A percentile compares a stretch with the other conserved stretches of the same genome.
phyloP scores from a whole-genome alignment of 1,140 invertebrate genomes.

The Leptopilina boulardi region DNA sequence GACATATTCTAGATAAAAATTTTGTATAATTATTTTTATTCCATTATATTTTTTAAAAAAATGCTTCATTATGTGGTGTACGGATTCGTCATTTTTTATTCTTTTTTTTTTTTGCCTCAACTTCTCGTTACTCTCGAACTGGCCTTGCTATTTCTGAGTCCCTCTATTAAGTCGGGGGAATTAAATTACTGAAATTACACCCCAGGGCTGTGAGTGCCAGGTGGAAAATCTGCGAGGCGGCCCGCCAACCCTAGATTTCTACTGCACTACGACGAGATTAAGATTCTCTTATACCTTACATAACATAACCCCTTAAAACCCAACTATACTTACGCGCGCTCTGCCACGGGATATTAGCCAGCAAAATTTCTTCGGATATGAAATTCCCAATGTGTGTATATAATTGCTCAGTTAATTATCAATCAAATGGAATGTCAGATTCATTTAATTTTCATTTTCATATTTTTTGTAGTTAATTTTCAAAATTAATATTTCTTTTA shows the following conservation, averaged over 20 bases:
- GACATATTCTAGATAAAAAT: neutral
- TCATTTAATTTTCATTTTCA: neutral
- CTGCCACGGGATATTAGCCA: constrained; percentile 53
- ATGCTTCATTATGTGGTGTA: neutral
- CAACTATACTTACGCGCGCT: constrained; percentile 41
- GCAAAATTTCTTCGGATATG: constrained; percentile 52
- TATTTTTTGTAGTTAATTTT: neutral
- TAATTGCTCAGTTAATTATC: constrained; percentile 15
- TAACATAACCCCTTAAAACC: constrained; percentile 53
- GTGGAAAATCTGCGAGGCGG: constrained; percentile 62
- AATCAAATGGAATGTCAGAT: neutral
- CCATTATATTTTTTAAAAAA: constrained; percentile 10
- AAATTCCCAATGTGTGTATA: constrained; percentile 41
- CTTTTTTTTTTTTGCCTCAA: neutral
- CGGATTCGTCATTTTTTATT: constrained; percentile 20
- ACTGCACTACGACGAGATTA: constrained; percentile 59
- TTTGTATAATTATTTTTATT: constrained; percentile 31
- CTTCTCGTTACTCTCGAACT: neutral
- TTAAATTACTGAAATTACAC: constrained; percentile 66
- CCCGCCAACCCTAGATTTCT: constrained; percentile 33
- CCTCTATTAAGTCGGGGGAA: constrained; percentile 58
- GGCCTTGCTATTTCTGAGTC: constrained; percentile 31
- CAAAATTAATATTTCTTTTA: too few relatives aligned
- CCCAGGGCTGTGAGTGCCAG: constrained; percentile 54
- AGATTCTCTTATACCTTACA: constrained; percentile 61